Percentiles rank a stretch among this genome's conserved stretches.
Conservation (phyloP, 2,113 vertebrate genomes). For the Hyaena hyaena region DNA sequence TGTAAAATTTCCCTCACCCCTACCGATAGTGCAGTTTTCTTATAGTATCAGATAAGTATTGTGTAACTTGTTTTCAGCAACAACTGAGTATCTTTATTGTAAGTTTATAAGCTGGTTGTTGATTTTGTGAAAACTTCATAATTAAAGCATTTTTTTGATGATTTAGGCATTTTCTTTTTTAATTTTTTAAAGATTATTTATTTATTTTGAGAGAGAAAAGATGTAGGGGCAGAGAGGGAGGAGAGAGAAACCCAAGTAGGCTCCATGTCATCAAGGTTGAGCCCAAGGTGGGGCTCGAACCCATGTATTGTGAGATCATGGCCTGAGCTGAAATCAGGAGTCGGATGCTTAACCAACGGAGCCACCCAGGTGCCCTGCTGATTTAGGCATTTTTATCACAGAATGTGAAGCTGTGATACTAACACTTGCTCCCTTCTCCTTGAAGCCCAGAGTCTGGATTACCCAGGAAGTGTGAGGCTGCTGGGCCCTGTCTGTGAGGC, state of each 20-base stretch:
- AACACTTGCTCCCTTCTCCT: slow-evolving; percentile 35
- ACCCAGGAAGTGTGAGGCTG: slow-evolving; percentile 79
- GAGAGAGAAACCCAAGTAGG: no score
- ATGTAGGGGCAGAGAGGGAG: no score
- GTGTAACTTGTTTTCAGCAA: background rate
- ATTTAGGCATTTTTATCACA: background rate
- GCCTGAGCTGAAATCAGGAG: no score
- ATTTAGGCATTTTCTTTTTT: background rate
- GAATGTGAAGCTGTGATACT: background rate
- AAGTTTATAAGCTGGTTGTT: background rate
- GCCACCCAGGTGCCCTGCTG: background rate
- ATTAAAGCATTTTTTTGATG: background rate
- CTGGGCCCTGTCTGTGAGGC: slow-evolving; percentile 88
- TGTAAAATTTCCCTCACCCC: background rate
- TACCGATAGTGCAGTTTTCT: background rate
- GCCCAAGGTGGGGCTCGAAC: no score
- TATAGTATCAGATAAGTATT: background rate
- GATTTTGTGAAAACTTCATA: background rate
- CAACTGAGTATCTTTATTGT: background rate
- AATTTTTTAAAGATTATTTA: no score
- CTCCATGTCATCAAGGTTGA: no score
- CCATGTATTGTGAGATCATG: no score
- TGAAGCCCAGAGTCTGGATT: slow-evolving; percentile 84
- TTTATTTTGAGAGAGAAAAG: no score
- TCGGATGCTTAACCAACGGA: no score